phyloP scores from a whole-genome alignment of 2,888 invertebrate genomes.

The Kuschelorhynchus macadamiae region DNA sequence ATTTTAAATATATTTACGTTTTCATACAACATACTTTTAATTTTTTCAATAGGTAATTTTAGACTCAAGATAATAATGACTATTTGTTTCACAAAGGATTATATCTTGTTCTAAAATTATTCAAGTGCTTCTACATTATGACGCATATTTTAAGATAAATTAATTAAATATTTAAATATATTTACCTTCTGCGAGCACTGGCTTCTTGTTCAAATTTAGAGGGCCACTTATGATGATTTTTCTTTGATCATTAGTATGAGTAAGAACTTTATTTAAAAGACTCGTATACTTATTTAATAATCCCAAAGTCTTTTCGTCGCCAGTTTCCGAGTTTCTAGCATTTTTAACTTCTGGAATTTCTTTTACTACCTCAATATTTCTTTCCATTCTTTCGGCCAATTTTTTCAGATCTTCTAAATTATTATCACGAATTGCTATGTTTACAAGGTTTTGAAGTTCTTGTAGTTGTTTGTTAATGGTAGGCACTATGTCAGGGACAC shows the following conservation, averaged over 20 bases:
- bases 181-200: no score
- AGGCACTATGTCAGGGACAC: constrained; percentile 1
- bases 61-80: no score
- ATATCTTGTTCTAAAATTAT: no score
- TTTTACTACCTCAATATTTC: constrained; percentile 35
- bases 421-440: constrained; percentile 25
- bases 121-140: no score
- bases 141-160: no score
- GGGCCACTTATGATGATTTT: constrained; percentile 23
- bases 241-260: constrained; percentile 14
- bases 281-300: constrained; percentile 21
- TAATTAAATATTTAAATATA: no score
- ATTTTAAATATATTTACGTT: no score
- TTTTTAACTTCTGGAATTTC: constrained; percentile 40
- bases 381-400: constrained; percentile 33
- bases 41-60: no score
- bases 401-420: constrained; percentile 31
- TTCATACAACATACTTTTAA: no score
- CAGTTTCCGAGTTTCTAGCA: constrained; percentile 13
- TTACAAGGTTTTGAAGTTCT: constrained; percentile 18
- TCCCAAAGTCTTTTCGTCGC: constrained; percentile 10
- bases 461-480: constrained; percentile 25
- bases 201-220: no score
- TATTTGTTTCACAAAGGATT: no score
- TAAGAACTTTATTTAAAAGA: constrained; percentile 10